These are phyloP conservation scores for Penaeus monodon DNA, from an alignment of 2,888 invertebrate species.

Conservation along the genomic window DNA sequence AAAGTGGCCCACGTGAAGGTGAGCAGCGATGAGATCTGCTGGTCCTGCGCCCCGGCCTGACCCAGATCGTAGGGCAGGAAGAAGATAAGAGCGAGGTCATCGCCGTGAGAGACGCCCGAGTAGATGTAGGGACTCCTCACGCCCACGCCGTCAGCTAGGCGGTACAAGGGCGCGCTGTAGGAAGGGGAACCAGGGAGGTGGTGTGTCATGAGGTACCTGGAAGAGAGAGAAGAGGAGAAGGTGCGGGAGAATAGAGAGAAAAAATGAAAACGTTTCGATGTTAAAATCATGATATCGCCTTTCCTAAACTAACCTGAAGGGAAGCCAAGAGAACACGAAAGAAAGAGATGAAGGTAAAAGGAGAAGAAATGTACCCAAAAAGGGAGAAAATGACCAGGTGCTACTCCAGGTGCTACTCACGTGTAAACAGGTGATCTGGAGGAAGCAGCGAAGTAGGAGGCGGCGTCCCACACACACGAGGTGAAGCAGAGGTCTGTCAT, in stretches of 20 bases:
- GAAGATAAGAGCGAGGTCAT: slow-evolving; percentile 60
- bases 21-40: slow-evolving; percentile 35
- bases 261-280: not conserved
- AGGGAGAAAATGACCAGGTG: not conserved
- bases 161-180: slow-evolving; percentile 49
- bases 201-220: slow-evolving; percentile 62
- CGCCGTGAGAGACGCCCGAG: slow-evolving; percentile 58
- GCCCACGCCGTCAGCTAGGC: slow-evolving; percentile 39
- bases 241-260: not conserved
- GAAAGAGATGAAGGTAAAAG: too few species aligned
- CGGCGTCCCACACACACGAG: slow-evolving; percentile 64
- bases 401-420: slow-evolving; percentile 15
- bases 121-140: slow-evolving; percentile 22
- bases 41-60: slow-evolving; percentile 25
- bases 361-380: too few species aligned
- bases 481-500: slow-evolving; percentile 60
- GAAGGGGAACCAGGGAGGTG: slow-evolving; percentile 49
- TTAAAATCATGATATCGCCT: not conserved
- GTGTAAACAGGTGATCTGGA: slow-evolving; percentile 56
- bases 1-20: slow-evolving; percentile 48
- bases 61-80: slow-evolving; percentile 38
- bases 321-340: too few species aligned
- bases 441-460: slow-evolving; percentile 45
- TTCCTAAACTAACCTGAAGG: too few species aligned
- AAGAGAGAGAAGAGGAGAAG: not conserved